Base-by-base conservation (phyloP, 2,113 vertebrate genomes). In the Lasiurus cinereus region DNA sequence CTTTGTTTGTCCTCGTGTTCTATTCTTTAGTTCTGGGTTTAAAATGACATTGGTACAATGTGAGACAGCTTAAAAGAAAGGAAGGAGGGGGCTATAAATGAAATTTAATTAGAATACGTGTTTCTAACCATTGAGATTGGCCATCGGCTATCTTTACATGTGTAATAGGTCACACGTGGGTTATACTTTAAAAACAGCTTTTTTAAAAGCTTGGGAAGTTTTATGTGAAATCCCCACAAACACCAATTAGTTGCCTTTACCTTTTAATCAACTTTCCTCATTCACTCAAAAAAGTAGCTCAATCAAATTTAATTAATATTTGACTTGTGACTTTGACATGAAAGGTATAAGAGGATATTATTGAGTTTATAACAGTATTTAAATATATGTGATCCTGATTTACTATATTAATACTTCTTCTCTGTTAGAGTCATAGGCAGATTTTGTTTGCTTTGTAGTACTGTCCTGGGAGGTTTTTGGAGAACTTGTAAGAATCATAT, bases 11-110 rank as follows among this genome's bases (percentile, higher is more conserved):
- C 66, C 90, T 90, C 46, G 33, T 5, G 69, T 93, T 95, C 52
- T 78, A 27, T 14, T 95, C 50, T 92, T 16, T 66, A 78, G 12
- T 46, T 92, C 93, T 3, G 72, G 0, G 16, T 97, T 97, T 96
- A 88, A 80, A 96, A 89, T 93, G 87, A 3, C 52, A 85, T 79
- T 76, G 64, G 82, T 76, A 84, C 31, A 93, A 91, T 59, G 83
- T n/a, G 70, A 95, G 50, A 52, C 72, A 83, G 29, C 77, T 94
- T 78, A 80, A 93, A 90, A 83, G 89, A 83, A 91, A 95, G 70
- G 33, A 88, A 90, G 33, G 56, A 94, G 27, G 43, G 56, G 73
- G 8, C 10, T 73, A 48, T 72, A 80, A 62, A 74, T 87, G 31
- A 84, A 90, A 69, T 82, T 82, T 93, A 67, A 84, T 56, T 90